Percentiles rank a stretch among this genome's conserved stretches.
Evolutionary conservation across 2,113 vertebrate genomes (phyloP).

Genomic region (Hucho hucho): DNA sequence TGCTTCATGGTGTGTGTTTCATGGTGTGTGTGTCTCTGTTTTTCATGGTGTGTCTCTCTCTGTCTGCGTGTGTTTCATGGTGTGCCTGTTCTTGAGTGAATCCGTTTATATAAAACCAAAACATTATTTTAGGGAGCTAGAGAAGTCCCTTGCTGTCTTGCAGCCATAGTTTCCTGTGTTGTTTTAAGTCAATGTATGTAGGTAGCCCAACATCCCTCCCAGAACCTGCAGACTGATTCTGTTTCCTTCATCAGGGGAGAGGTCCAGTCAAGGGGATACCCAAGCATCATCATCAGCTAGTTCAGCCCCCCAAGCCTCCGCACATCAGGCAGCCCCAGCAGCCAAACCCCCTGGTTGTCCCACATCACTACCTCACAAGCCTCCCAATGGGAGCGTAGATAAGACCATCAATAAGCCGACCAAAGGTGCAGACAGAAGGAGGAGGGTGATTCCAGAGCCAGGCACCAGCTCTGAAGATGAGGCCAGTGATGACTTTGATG

Average conservation of each 20-base stretch:
- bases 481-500: constrained; percentile 75
- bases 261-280: background rate
- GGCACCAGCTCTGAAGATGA: constrained; percentile 57
- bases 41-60: no score
- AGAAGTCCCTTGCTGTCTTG: no score
- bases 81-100: background rate
- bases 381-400: background rate
- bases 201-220: background rate
- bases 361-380: background rate
- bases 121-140: no score
- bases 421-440: background rate
- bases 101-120: background rate
- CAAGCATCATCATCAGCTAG: background rate
- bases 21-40: no score
- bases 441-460: background rate
- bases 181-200: no score
- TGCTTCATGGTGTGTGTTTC: no score
- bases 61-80: background rate
- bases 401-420: background rate
- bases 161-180: no score
- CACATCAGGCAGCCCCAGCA: background rate
- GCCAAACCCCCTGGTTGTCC: background rate
- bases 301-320: background rate
- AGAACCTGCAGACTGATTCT: background rate
- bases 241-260: background rate